Percentiles rank a stretch among this genome's conserved stretches.
phyloP scores from a whole-genome alignment of 2,113 vertebrate genomes.

The Lipotes vexillifer region DNA sequence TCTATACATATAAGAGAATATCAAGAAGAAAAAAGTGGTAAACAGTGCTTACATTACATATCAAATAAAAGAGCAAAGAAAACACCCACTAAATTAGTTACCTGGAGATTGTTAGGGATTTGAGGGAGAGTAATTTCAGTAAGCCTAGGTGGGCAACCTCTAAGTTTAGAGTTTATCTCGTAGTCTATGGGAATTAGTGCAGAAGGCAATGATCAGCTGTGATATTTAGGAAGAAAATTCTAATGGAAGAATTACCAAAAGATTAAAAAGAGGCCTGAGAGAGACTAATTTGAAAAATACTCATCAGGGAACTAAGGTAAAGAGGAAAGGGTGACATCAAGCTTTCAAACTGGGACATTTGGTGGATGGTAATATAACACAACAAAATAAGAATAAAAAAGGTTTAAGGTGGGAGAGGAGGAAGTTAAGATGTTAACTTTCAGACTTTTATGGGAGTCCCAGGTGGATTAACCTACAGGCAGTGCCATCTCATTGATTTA shows the following conservation, averaged over 20 bases:
- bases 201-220: neutral
- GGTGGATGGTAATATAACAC: neutral
- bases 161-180: neutral
- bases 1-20: neutral
- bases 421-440: neutral
- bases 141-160: neutral
- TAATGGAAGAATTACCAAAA: neutral
- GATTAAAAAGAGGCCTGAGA: neutral
- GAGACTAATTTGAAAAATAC: conserved; percentile 3
- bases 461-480: neutral
- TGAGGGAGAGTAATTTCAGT: neutral
- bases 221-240: neutral
- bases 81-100: neutral
- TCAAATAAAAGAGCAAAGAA: neutral
- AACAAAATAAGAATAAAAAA: neutral
- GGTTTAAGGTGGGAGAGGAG: neutral
- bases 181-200: neutral
- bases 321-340: neutral
- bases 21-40: neutral
- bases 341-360: neutral
- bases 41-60: neutral
- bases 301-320: neutral
- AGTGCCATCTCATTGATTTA: neutral
- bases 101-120: neutral
- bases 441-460: neutral